Evolutionary conservation across 1,140 invertebrate species (phyloP).

Genomic region (Acromyrmex heyeri): DNA sequence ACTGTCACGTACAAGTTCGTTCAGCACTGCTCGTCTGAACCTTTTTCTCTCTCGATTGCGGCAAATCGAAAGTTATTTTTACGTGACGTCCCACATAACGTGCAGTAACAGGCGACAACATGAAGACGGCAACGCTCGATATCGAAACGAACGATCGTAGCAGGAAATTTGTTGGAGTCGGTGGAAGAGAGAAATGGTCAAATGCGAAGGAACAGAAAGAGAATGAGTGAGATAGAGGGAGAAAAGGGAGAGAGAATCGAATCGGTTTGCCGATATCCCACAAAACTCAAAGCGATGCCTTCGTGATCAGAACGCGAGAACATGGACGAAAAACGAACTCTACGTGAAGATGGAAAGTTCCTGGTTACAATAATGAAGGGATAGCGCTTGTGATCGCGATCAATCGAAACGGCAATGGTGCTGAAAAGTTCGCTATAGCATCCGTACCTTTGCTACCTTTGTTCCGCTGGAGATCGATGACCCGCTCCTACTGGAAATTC

Average conservation of each 20-base stretch:
- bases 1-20: slow-evolving; percentile 65
- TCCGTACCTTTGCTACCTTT: no score
- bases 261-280: slow-evolving; percentile 25
- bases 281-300: slow-evolving; percentile 29
- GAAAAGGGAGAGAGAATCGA: background rate
- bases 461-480: no score
- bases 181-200: background rate
- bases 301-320: slow-evolving; percentile 47
- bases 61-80: slow-evolving; percentile 79
- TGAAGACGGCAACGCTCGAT: slow-evolving; percentile 66
- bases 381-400: slow-evolving; percentile 1
- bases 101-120: slow-evolving; percentile 44
- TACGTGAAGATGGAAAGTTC: slow-evolving; percentile 40
- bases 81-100: slow-evolving; percentile 63
- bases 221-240: background rate
- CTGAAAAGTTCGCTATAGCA: background rate
- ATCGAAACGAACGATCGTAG: slow-evolving; percentile 55
- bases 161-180: slow-evolving; percentile 63
- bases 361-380: slow-evolving; percentile 7
- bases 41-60: slow-evolving; percentile 60
- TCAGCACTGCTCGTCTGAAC: background rate
- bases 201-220: background rate
- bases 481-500: no score
- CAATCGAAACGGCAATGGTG: background rate
- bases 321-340: background rate